Evolutionary conservation across 2,113 vertebrate genomes (phyloP).

Genomic region (Macrotis lagotis): DNA sequence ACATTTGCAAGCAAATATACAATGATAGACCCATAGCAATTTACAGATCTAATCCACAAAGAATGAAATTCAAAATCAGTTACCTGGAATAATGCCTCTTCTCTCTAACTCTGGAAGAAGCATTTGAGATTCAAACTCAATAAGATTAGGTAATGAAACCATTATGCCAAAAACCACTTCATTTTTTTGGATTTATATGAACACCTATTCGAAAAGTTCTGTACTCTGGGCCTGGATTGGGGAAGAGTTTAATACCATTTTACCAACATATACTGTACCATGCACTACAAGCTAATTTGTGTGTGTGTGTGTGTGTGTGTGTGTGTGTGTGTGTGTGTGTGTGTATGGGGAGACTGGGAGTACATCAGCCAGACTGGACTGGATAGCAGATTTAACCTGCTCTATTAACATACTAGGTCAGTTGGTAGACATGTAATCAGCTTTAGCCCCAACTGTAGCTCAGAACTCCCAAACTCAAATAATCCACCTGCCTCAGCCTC

Average conservation of each 20-base stretch:
- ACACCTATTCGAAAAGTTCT: neutral
- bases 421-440: neutral
- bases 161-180: neutral
- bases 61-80: neutral
- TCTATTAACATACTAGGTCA: neutral
- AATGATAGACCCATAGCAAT: constrained; percentile 31
- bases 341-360: no score
- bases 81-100: neutral
- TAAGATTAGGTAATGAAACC: constrained; percentile 3
- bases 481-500: neutral
- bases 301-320: no score
- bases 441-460: neutral
- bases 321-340: no score
- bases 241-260: neutral
- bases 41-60: neutral
- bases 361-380: neutral
- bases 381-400: neutral
- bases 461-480: neutral
- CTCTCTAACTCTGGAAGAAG: neutral
- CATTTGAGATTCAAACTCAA: neutral
- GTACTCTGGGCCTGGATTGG: neutral
- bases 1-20: constrained; percentile 19
- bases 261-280: neutral
- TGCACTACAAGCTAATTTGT: neutral
- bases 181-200: constrained; percentile 7